These are phyloP conservation scores for Fringilla coelebs DNA, from an alignment of 2,797 vertebrate genomes.

Conservation along the genomic window DNA sequence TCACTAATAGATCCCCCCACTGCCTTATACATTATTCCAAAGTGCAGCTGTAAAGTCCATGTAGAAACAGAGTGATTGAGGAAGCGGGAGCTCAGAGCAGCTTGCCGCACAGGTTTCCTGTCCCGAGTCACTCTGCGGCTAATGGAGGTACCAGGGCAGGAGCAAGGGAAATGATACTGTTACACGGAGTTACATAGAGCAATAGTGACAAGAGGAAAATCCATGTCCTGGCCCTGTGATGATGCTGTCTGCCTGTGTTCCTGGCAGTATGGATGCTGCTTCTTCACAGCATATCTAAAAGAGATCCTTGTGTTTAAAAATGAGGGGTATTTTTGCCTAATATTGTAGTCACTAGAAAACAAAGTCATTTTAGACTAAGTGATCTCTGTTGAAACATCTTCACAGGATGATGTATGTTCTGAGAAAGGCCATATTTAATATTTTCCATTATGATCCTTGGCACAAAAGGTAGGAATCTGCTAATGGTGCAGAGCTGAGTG, in stretches of 20 bases:
- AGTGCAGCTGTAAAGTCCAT: not conserved
- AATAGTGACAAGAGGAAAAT: not conserved
- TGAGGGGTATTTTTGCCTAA: not conserved
- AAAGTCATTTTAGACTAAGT: not conserved
- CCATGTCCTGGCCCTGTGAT: no score
- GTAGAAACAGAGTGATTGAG: not conserved
- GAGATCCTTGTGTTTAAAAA: not conserved
- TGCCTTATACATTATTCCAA: not conserved
- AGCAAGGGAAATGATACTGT: rapidly evolving
- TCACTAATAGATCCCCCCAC: rapidly evolving
- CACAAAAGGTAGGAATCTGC: not conserved
- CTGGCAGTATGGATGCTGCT: not conserved
- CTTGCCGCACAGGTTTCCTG: not conserved
- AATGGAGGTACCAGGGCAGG: not conserved
- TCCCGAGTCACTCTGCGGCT: not conserved
- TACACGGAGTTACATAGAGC: not conserved
- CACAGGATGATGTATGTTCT: not conserved
- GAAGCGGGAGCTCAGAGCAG: not conserved
- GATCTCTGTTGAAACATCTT: not conserved
- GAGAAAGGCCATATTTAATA: constrained; percentile 4
- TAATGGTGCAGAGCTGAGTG: not conserved
- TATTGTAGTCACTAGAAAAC: not conserved
- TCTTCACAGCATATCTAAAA: not conserved
- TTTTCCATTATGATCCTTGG: constrained; percentile 42
- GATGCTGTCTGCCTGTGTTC: rapidly evolving